Base-by-base conservation (phyloP, 2,888 invertebrate genomes). In the Pimpla rufipes region DNA sequence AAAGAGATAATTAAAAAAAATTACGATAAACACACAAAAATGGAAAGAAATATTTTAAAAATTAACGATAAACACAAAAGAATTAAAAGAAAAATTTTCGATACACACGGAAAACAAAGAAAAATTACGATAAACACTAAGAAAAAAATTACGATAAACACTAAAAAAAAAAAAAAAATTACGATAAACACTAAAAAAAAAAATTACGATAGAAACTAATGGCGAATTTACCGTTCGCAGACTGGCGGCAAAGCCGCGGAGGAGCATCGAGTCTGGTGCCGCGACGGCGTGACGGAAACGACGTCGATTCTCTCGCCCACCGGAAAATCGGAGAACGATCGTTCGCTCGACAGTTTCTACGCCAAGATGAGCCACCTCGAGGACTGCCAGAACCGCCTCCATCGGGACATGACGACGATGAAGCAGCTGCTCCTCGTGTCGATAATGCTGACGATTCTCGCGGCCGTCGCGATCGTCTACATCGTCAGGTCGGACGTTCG, bases 201-300 rank as follows among this genome's bases (percentile, higher is more conserved):
- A n/a, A n/a, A 21, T 21, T 18, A 21, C 29, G 8, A 23, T 29
- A 18, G 8, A n/a, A 13, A 11, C 1, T n/a, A 11, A n/a, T 2
- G 13, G 13, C 45, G 11, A 45, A 45, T 45, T 52, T 47, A 37
- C 37, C 21, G 11, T 82, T 85, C 75, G 13, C 73, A 91, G 91
- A 94, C 94, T 0, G 94, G 94, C 0, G 94, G 94, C 7, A 95
- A 94, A 88, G 95, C 95, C 87, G 94, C 97, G 0, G 96, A 97
- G 79, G 96, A 97, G 88, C 96, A 97, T 91, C 95, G 96, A 75
- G 92, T 97, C 0, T 95, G 96, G 88, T 97, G 97, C 88, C 94
- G 95, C 6, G 95, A 96, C 74, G 92, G 90, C 40, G 86, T 83
- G 18, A 86, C 47, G 71, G 90, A 90, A 85, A 91, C 87, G n/a